A percentile compares a stretch with the other conserved stretches of the same genome.
Evolutionary conservation across 1,140 invertebrate genomes (phyloP).

Genomic region (Antheraea mylitta): DNA sequence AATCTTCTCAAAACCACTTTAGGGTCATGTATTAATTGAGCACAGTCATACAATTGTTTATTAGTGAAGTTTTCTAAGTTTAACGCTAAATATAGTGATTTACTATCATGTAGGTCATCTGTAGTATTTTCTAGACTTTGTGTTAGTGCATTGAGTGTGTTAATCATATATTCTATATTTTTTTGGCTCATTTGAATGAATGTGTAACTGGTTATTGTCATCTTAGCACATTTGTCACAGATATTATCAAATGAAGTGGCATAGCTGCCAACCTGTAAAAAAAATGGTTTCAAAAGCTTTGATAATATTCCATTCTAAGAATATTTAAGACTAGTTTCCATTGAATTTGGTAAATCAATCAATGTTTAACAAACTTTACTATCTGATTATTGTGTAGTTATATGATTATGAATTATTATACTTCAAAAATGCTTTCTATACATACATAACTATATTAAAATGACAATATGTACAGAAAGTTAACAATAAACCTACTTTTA

Average conservation of each 20-base stretch:
- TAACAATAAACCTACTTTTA: too few species aligned
- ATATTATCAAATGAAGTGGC: slow-evolving; percentile 39
- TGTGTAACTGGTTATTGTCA: slow-evolving; percentile 43
- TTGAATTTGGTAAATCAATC: too few species aligned
- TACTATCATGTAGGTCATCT: slow-evolving; percentile 25
- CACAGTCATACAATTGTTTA: slow-evolving; percentile 45
- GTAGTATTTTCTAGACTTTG: slow-evolving; percentile 34
- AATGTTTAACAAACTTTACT: too few species aligned
- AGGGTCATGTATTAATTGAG: slow-evolving; percentile 19
- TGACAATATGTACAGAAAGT: too few species aligned
- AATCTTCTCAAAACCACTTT: slow-evolving; percentile 38
- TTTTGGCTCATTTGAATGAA: slow-evolving; percentile 41
- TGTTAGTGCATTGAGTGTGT: slow-evolving; percentile 31
- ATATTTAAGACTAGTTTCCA: too few species aligned
- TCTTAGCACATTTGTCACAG: slow-evolving; percentile 44
- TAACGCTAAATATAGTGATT: slow-evolving; percentile 46
- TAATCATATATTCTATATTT: slow-evolving; percentile 37
- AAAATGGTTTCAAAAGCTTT: background rate
- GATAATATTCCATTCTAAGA: too few species aligned
- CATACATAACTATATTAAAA: too few species aligned
- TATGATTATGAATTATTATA: too few species aligned
- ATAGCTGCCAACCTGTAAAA: slow-evolving; percentile 35
- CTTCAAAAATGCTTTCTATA: too few species aligned
- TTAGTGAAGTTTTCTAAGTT: slow-evolving; percentile 38
- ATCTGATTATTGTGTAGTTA: too few species aligned